A percentile compares a stretch with the other conserved stretches of the same genome.
Conservation (phyloP, 53 echinoderm and acorn worm genomes). For the Holothuria leucospilota region DNA sequence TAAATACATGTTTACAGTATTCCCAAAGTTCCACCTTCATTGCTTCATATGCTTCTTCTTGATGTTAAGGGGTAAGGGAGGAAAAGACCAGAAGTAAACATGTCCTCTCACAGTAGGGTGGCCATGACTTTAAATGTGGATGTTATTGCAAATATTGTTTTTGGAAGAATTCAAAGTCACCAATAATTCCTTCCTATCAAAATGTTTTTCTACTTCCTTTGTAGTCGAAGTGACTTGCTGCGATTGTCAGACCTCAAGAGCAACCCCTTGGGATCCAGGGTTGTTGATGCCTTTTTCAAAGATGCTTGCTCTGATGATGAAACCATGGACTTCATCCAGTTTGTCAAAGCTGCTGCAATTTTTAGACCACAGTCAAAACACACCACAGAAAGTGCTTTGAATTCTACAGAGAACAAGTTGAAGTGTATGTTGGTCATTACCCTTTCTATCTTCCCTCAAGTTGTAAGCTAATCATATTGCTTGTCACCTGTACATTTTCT, state of each 20-base stretch:
- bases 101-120: too few relatives aligned
- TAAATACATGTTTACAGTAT: too few relatives aligned
- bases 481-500: too few relatives aligned
- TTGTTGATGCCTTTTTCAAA: conserved; percentile 89
- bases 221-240: conserved; percentile 60
- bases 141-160: too few relatives aligned
- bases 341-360: conserved; percentile 85
- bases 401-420: conserved; percentile 82
- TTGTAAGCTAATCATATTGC: too few relatives aligned
- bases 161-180: too few relatives aligned
- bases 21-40: too few relatives aligned
- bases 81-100: too few relatives aligned
- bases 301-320: conserved; percentile 68
- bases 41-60: too few relatives aligned
- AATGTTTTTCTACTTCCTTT: background rate
- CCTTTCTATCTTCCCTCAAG: too few relatives aligned
- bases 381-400: conserved; percentile 49
- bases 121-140: too few relatives aligned
- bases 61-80: too few relatives aligned
- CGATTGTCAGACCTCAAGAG: conserved; percentile 89
- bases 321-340: conserved; percentile 92
- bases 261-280: conserved; percentile 91
- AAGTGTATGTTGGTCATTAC: conserved; percentile 34
- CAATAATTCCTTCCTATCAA: background rate
- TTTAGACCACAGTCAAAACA: conserved; percentile 80